Percentiles rank a stretch among this genome's conserved stretches.
Conservation (phyloP, 2,888 invertebrate species). For the Drosophila koepferae region DNA sequence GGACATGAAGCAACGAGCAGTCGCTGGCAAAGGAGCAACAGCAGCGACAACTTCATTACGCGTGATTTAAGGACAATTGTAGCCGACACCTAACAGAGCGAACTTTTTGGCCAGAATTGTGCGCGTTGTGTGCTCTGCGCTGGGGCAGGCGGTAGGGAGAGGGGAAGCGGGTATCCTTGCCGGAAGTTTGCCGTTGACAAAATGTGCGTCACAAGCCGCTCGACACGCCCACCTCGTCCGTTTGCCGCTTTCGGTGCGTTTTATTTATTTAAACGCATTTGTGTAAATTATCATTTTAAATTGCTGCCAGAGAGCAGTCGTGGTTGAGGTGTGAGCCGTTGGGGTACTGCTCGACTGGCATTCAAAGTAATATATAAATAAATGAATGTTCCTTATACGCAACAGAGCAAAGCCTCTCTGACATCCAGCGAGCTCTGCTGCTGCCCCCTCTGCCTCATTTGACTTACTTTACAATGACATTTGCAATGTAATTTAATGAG, state of each 20-base stretch:
- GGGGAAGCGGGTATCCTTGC: constrained; percentile 7
- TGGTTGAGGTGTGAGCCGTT: background rate
- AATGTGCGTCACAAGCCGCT: constrained; percentile 46
- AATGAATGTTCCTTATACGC: constrained; percentile 75
- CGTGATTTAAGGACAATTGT: constrained; percentile 83
- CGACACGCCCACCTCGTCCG: constrained; percentile 4
- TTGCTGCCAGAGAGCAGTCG: constrained; percentile 65
- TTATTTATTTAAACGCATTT: constrained; percentile 83
- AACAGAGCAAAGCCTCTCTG: constrained; percentile 32
- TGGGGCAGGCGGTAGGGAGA: background rate
- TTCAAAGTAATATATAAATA: constrained; percentile 79
- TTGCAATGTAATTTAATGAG: constrained; percentile 82
- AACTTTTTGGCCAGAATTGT: constrained; percentile 36
- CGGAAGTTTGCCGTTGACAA: constrained; percentile 45
- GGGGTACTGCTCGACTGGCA: constrained; percentile 6
- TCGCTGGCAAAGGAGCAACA: constrained; percentile 8
- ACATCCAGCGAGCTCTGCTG: constrained; percentile 24
- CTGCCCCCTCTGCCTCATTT: constrained; percentile 47
- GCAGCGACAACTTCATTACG: constrained; percentile 82
- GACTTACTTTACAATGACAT: constrained; percentile 81
- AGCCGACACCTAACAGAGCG: constrained; percentile 71
- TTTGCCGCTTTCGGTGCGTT: constrained; percentile 63
- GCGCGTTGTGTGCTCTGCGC: background rate
- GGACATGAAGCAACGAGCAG: background rate
- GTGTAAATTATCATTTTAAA: constrained; percentile 84